Evolutionary conservation across 2,797 vertebrate species (phyloP).

Genomic region (Hemibagrus guttatus): DNA sequence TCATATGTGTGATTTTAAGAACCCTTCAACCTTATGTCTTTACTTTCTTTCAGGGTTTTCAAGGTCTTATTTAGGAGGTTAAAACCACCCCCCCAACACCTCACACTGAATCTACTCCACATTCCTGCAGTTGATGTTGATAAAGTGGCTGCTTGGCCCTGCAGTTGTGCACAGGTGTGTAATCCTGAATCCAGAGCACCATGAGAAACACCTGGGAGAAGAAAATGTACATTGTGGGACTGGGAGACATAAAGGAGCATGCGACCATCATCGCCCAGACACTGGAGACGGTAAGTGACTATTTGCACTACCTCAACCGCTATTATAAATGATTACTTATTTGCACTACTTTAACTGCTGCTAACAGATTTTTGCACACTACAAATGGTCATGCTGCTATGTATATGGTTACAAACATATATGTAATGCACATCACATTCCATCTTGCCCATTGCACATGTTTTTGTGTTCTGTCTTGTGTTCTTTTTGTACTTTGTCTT

Average conservation of each 20-base stretch:
- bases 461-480: too few relatives aligned
- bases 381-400: too few relatives aligned
- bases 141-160: conserved; percentile 86
- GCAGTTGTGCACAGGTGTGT: conserved; percentile 78
- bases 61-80: neutral
- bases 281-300: neutral
- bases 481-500: too few relatives aligned
- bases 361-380: too few relatives aligned
- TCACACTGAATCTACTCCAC: conserved; percentile 74
- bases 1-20: neutral
- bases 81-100: neutral
- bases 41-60: neutral
- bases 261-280: neutral
- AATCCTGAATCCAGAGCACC: conserved; percentile 71
- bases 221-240: conserved; percentile 13
- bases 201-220: conserved; percentile 31
- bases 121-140: conserved; percentile 89
- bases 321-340: too few relatives aligned
- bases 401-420: too few relatives aligned
- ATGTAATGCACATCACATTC: too few relatives aligned
- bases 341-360: too few relatives aligned
- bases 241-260: neutral
- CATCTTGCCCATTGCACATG: too few relatives aligned
- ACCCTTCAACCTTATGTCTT: neutral
- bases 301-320: too few relatives aligned